These are phyloP conservation scores for Chydorus sphaericus DNA, from an alignment of 2,888 invertebrate genomes.

Conservation along the genomic window DNA sequence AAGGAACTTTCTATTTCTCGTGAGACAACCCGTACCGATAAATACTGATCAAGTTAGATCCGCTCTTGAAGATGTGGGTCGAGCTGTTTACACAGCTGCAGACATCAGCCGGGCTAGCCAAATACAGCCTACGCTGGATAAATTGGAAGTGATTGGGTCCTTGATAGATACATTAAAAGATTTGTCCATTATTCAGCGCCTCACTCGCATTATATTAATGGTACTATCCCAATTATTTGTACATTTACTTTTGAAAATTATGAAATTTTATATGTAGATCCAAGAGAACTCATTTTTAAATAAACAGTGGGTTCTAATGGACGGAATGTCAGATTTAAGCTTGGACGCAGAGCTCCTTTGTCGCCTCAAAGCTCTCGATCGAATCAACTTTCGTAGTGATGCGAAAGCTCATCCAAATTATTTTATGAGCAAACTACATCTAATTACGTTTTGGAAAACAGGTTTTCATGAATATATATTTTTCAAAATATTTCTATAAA, in stretches of 20 bases:
- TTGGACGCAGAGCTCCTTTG: not conserved
- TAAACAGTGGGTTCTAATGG: constrained; percentile 7
- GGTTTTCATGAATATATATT: too few relatives aligned
- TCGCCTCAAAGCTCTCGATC: not conserved
- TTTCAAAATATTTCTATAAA: too few relatives aligned
- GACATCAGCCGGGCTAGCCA: not conserved
- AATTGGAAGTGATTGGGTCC: not conserved
- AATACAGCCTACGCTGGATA: not conserved
- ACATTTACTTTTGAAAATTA: not conserved
- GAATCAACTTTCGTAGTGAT: not conserved
- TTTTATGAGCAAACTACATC: not conserved
- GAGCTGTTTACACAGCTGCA: not conserved
- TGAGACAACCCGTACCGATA: not conserved
- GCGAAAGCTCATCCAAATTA: not conserved
- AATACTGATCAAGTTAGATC: not conserved
- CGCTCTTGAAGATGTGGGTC: not conserved
- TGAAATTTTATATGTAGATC: not conserved
- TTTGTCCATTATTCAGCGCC: not conserved
- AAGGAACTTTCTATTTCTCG: not conserved
- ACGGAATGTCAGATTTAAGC: constrained; percentile 2
- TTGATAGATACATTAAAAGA: not conserved
- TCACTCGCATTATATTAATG: not conserved
- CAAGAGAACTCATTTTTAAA: not conserved
- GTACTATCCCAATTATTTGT: not conserved
- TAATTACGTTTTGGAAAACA: not conserved